These are phyloP conservation scores for Morpho helenor DNA, from an alignment of 2,888 invertebrate species.

Conservation along the genomic window DNA sequence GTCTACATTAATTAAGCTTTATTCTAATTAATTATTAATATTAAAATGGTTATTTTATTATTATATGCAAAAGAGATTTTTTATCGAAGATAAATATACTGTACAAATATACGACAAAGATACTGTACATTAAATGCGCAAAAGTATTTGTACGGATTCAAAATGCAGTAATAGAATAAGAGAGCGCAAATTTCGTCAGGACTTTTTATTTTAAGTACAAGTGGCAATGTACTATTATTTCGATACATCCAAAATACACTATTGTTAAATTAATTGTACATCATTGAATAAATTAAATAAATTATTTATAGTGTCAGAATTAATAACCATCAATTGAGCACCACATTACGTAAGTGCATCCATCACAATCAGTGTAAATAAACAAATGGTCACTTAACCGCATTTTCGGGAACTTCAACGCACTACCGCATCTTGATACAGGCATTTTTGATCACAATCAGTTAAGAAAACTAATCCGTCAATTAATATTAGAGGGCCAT, in stretches of 20 bases:
- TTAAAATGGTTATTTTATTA: too few species aligned
- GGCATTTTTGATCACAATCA: conserved; percentile 38
- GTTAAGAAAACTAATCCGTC: conserved; percentile 50
- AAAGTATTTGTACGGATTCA: too few species aligned
- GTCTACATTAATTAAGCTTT: too few species aligned
- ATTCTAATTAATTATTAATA: too few species aligned
- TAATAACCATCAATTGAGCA: conserved; percentile 5
- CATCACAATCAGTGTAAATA: conserved; percentile 10
- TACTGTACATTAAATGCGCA: too few species aligned
- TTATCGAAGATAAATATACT: too few species aligned
- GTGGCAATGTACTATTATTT: too few species aligned
- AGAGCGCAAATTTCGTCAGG: neutral
- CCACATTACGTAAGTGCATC: conserved; percentile 7
- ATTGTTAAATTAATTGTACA: too few species aligned
- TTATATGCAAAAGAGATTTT: too few species aligned
- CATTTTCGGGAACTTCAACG: conserved; percentile 16
- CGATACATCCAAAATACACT: too few species aligned
- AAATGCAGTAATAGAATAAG: too few species aligned
- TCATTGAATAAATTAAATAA: conserved; percentile 1
- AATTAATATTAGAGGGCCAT: conserved; percentile 49
- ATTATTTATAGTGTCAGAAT: conserved; percentile 5
- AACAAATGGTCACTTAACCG: conserved; percentile 7
- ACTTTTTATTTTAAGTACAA: neutral
- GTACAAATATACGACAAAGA: too few species aligned
- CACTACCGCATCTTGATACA: conserved; percentile 19